These are phyloP conservation scores for Drosophila setosimentum DNA, from an alignment of 2,888 invertebrate species.

Conservation along the genomic window DNA sequence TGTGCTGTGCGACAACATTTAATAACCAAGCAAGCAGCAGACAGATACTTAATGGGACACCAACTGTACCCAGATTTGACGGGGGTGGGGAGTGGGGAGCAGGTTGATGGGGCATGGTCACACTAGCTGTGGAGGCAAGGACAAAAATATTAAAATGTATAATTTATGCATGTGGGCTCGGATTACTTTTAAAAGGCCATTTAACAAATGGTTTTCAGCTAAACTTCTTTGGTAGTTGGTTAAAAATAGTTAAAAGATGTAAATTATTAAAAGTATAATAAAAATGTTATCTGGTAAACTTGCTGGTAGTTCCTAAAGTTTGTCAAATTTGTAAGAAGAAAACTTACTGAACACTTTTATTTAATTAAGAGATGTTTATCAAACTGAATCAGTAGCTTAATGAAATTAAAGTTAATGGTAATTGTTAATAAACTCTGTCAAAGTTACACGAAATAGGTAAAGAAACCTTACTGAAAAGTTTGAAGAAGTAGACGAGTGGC, in stretches of 20 bases:
- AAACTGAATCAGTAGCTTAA: neutral
- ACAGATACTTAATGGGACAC: neutral
- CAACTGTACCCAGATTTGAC: neutral
- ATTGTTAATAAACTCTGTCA: too few species aligned
- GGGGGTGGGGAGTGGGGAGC: neutral
- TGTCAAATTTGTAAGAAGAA: neutral
- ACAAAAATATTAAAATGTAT: neutral
- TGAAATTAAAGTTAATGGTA: neutral
- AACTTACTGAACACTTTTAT: neutral
- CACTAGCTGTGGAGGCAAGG: neutral
- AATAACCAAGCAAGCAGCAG: slow-evolving; percentile 3
- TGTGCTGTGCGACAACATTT: slow-evolving; percentile 16
- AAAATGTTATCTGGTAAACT: neutral
- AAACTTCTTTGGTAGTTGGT: neutral
- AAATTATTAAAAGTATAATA: neutral
- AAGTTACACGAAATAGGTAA: neutral
- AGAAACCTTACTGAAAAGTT: neutral
- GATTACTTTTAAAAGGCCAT: neutral
- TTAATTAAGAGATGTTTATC: neutral
- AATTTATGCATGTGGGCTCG: slow-evolving; percentile 3
- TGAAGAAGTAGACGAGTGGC: neutral
- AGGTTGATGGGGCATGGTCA: neutral
- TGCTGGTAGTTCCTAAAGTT: neutral
- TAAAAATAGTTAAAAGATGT: neutral
- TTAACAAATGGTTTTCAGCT: neutral